Evolutionary conservation across 2,113 vertebrate genomes (phyloP).

Genomic region (Pelmatolapia mariae): DNA sequence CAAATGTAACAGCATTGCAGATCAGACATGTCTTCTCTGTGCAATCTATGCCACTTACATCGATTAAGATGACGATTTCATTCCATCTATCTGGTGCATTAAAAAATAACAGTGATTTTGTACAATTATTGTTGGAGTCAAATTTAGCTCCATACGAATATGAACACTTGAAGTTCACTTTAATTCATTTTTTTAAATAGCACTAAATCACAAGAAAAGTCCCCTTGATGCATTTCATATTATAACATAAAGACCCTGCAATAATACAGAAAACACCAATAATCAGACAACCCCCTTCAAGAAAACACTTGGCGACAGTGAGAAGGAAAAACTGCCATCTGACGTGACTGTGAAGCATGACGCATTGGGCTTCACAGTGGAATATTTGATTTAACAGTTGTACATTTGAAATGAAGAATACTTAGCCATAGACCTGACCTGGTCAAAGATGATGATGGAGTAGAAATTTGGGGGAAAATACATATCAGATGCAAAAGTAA

Average conservation of each 20-base stretch:
- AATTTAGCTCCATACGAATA: not conserved
- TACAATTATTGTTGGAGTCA: not conserved
- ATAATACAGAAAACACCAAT: not conserved
- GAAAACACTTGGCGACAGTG: not conserved
- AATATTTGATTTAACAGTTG: not conserved
- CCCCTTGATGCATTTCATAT: not conserved
- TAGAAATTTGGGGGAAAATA: not conserved
- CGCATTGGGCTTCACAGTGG: not conserved
- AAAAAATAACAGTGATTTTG: not conserved
- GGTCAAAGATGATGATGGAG: not conserved
- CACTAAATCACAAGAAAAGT: not conserved
- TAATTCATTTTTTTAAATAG: not conserved
- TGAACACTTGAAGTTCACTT: not conserved
- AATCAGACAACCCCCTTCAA: not conserved
- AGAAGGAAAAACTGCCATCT: not conserved
- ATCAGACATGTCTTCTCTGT: not conserved
- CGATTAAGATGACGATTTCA: not conserved
- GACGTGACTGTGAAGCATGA: not conserved
- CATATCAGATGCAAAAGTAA: not conserved
- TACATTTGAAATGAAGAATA: not conserved
- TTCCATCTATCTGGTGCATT: not conserved
- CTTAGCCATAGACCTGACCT: not conserved
- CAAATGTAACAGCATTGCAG: not conserved
- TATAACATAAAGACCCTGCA: not conserved
- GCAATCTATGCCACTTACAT: not conserved